These are phyloP conservation scores for Alcedo quadribrachys DNA, from an alignment of 2,797 vertebrate species.

Conservation along the genomic window DNA sequence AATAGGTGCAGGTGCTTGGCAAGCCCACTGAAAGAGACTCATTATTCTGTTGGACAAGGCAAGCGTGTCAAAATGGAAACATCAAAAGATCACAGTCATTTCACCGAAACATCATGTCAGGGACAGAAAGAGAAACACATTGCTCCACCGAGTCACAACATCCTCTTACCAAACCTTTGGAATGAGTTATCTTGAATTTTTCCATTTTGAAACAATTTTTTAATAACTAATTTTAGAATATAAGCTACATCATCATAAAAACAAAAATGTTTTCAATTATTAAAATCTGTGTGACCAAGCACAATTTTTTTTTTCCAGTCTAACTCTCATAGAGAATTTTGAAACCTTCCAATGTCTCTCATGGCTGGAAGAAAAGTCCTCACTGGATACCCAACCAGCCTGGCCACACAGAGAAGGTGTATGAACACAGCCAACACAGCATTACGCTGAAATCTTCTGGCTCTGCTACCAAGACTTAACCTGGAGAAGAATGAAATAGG, in stretches of 20 bases:
- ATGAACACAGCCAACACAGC: neutral
- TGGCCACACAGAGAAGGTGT: neutral
- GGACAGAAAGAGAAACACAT: neutral
- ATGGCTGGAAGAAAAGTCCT: neutral
- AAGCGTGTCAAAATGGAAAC: neutral
- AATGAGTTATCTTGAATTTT: neutral
- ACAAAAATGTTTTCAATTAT: constrained; percentile 18
- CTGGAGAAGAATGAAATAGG: neutral
- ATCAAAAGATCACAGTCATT: neutral
- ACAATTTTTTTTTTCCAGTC: neutral
- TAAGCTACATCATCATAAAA: neutral
- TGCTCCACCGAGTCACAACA: neutral
- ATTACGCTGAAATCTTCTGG: neutral
- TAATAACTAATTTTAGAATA: neutral
- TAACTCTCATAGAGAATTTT: neutral
- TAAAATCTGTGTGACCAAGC: neutral
- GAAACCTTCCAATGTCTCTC: neutral
- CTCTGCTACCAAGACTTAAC: neutral
- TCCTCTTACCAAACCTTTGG: neutral
- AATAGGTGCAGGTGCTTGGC: neutral
- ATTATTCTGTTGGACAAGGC: neutral
- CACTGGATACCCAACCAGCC: neutral
- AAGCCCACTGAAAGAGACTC: neutral
- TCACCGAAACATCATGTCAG: neutral
- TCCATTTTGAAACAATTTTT: neutral